A percentile compares a stretch with the other conserved stretches of the same genome.
These are phyloP conservation scores for Cyclura pinguis DNA, from an alignment of 2,797 vertebrate species.

Conservation along the genomic window DNA sequence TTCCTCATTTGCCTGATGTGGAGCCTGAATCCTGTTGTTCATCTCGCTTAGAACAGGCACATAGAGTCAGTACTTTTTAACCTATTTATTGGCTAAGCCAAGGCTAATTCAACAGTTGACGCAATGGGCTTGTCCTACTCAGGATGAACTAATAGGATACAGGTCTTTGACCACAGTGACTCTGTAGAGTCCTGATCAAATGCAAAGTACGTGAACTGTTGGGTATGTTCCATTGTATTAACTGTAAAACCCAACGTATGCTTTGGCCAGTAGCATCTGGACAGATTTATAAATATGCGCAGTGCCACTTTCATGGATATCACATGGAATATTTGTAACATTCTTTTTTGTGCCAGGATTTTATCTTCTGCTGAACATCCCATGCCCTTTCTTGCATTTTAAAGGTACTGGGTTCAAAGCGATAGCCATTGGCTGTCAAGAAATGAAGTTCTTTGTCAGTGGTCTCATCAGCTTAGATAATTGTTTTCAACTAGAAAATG, in stretches of 20 bases:
- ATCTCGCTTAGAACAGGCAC: too few species aligned
- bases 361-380: not conserved
- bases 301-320: not conserved
- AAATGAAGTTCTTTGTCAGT: not conserved
- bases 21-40: too few species aligned
- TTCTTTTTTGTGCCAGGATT: not conserved
- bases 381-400: slow-evolving; percentile 30
- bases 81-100: too few species aligned
- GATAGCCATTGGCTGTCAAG: slow-evolving; percentile 27
- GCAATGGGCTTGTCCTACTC: too few species aligned
- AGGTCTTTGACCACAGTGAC: too few species aligned
- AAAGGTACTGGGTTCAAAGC: not conserved
- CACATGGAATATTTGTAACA: not conserved
- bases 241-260: not conserved
- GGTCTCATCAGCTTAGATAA: slow-evolving; percentile 40
- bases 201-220: not conserved
- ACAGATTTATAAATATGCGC: not conserved
- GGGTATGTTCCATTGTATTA: not conserved
- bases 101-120: too few species aligned
- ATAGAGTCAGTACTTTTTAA: too few species aligned
- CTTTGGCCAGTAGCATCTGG: not conserved
- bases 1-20: too few species aligned
- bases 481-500: not conserved
- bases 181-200: too few species aligned
- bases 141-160: too few species aligned